Conservation (phyloP, 1,140 invertebrate species). For the Macrostomum lignano region DNA sequence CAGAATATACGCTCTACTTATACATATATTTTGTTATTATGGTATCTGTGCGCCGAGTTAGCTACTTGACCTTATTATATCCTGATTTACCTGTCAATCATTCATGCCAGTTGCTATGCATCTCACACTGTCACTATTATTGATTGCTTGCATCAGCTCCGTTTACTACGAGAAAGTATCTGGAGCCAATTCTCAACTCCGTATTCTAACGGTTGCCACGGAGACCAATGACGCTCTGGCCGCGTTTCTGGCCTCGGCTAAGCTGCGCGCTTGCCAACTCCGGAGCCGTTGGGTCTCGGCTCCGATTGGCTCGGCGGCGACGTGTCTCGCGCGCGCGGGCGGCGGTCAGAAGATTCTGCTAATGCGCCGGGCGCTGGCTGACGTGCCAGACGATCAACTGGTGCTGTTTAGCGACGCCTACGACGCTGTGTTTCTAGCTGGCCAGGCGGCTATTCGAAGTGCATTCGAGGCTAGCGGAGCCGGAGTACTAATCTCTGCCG, state of each 20-base stretch:
- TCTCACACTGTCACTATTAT: too few species aligned
- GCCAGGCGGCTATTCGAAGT: slow-evolving; percentile 39
- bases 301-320: slow-evolving; percentile 62
- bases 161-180: too few species aligned
- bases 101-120: too few species aligned
- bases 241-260: slow-evolving; percentile 46
- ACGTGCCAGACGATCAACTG: slow-evolving; percentile 36
- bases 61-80: too few species aligned
- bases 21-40: too few species aligned
- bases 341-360: slow-evolving; percentile 89
- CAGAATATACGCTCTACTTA: too few species aligned
- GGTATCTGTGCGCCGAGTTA: too few species aligned
- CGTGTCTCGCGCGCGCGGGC: slow-evolving; percentile 37
- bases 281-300: slow-evolving; percentile 46
- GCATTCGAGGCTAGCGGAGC: slow-evolving; percentile 46
- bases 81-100: too few species aligned
- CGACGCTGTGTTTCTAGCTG: slow-evolving; percentile 54
- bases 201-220: slow-evolving; percentile 71
- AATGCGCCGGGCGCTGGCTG: too few species aligned
- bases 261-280: slow-evolving; percentile 32
- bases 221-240: slow-evolving; percentile 62
- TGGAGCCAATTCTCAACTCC: too few species aligned
- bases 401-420: slow-evolving; percentile 78
- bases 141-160: too few species aligned
- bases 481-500: slow-evolving; percentile 60